phyloP scores from a whole-genome alignment of 92 coral and sea anemone species.

The Micromussa lordhowensis region DNA sequence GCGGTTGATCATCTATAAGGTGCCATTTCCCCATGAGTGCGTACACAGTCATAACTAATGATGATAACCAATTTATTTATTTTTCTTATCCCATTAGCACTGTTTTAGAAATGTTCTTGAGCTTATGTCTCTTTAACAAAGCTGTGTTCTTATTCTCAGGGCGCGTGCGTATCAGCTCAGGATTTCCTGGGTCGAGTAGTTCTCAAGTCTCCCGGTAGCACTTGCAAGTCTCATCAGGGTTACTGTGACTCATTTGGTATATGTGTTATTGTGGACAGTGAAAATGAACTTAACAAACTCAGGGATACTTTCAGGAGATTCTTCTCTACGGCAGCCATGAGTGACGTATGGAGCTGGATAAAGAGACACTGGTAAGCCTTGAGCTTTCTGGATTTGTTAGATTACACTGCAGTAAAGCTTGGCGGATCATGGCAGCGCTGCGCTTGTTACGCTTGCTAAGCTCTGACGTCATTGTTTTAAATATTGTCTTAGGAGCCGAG shows the following conservation, averaged over 20 bases:
- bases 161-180: conserved; percentile 68
- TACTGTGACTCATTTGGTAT: conserved; percentile 78
- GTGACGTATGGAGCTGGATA: conserved; percentile 63
- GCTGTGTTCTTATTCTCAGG: conserved; percentile 44
- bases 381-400: neutral
- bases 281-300: conserved; percentile 52
- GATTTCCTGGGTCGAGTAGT: conserved; percentile 53
- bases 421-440: neutral
- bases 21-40: no score
- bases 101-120: neutral
- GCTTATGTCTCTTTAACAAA: neutral
- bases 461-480: neutral
- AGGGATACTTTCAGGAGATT: conserved; percentile 70
- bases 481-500: no score
- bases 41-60: no score
- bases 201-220: conserved; percentile 63
- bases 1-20: no score
- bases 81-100: neutral
- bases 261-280: conserved; percentile 74
- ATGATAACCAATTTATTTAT: no score
- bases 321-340: conserved; percentile 60
- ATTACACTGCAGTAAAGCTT: neutral
- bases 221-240: conserved; percentile 71
- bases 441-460: neutral
- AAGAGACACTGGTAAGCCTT: conserved; percentile 71